These are phyloP conservation scores for Mustela nigripes DNA, from an alignment of 2,113 vertebrate species.

Conservation along the genomic window DNA sequence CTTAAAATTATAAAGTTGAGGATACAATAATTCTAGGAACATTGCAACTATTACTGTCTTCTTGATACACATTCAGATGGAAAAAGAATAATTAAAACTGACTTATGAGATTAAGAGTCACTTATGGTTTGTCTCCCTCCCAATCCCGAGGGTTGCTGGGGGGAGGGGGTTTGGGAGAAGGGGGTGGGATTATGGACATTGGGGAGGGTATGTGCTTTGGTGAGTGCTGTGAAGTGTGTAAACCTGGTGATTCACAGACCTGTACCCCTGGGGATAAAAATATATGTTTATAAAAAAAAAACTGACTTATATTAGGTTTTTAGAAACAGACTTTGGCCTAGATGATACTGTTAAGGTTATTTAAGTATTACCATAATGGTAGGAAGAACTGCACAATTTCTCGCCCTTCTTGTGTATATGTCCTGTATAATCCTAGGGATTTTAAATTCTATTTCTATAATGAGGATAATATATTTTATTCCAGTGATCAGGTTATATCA, in stretches of 20 bases:
- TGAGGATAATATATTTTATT: background rate
- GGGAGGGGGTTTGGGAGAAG: no score
- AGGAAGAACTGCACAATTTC: background rate
- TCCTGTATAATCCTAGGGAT: background rate
- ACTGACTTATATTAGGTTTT: background rate
- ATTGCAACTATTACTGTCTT: background rate
- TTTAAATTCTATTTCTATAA: background rate
- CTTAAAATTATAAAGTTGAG: constrained; percentile 46
- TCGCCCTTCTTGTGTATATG: background rate
- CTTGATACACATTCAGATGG: background rate
- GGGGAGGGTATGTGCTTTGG: no score
- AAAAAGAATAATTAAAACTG: background rate
- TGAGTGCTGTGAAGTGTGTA: no score
- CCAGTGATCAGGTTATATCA: background rate
- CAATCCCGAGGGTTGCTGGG: no score
- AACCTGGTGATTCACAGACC: no score
- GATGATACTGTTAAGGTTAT: background rate
- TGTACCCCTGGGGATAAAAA: no score
- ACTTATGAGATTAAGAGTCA: background rate
- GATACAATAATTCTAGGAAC: background rate
- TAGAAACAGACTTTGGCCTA: background rate
- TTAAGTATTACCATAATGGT: background rate
- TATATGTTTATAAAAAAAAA: no score
- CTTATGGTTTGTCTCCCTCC: no score
- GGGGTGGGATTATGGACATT: no score